Evolutionary conservation across 2,113 vertebrate species (phyloP).

Genomic region (Rhinolophus sinicus): DNA sequence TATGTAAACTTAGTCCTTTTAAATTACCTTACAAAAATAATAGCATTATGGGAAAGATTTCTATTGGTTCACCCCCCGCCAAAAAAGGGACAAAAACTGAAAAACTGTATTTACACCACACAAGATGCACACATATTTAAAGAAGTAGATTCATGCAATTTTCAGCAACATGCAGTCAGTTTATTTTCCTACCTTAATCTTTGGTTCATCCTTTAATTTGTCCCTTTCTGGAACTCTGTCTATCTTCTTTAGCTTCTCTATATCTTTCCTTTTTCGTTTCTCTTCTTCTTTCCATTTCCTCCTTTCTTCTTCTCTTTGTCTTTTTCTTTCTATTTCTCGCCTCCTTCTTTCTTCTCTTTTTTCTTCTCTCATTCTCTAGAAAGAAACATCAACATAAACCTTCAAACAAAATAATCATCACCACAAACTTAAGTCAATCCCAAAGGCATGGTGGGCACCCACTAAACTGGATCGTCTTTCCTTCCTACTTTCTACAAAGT

Average conservation of each 20-base stretch:
- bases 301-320: conserved; percentile 96
- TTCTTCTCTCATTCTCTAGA: conserved; percentile 96
- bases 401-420: conserved; percentile 37
- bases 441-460: not conserved
- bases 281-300: conserved; percentile 99
- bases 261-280: conserved; percentile 95
- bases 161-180: conserved; percentile 33
- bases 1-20: conserved; percentile 41
- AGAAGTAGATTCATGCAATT: conserved; percentile 62
- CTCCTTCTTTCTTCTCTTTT: conserved; percentile 97
- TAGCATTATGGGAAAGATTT: conserved; percentile 29
- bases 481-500: conserved; percentile 40
- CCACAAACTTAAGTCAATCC: conserved; percentile 12
- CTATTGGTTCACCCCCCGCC: not conserved
- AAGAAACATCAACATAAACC: conserved; percentile 56
- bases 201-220: conserved; percentile 96
- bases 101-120: conserved; percentile 54
- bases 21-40: conserved; percentile 24
- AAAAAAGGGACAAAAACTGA: not conserved
- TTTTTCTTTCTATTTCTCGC: conserved; percentile 96
- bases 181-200: conserved; percentile 93
- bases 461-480: conserved; percentile 1
- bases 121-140: conserved; percentile 61
- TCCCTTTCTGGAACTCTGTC: conserved; percentile 93
- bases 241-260: conserved; percentile 94